Conservation (phyloP, 2,113 vertebrate genomes). For the Potamarius usumacintae region DNA sequence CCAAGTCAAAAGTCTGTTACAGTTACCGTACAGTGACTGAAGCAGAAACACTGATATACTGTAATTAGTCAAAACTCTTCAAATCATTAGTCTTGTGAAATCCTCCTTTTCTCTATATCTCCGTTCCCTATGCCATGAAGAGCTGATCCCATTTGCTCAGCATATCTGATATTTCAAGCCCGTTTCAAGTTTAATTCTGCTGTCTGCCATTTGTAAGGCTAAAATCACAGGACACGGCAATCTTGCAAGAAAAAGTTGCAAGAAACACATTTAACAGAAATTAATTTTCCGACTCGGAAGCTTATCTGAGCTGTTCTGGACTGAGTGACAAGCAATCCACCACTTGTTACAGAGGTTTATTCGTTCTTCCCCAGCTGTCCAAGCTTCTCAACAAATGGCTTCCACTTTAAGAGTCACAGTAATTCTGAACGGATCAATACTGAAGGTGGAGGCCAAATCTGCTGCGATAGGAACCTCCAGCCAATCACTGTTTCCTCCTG, state of each 20-base stretch:
- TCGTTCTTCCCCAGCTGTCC: not conserved
- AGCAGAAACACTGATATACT: too few species aligned
- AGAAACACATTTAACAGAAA: not conserved
- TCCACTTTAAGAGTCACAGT: conserved; percentile 18
- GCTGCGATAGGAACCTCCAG: not conserved
- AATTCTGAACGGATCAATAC: conserved; percentile 29
- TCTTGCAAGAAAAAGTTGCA: not conserved
- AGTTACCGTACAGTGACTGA: too few species aligned
- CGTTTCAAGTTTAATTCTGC: not conserved
- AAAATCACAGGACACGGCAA: not conserved
- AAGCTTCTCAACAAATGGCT: not conserved
- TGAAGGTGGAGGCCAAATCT: not conserved
- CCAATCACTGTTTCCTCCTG: conserved; percentile 17
- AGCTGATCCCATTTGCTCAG: not conserved
- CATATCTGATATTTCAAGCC: not conserved
- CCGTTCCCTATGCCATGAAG: not conserved
- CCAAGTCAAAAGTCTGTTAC: too few species aligned
- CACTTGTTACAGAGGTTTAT: not conserved
- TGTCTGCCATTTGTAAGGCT: not conserved
- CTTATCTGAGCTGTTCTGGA: not conserved
- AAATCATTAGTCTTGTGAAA: not conserved
- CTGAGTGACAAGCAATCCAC: conserved; percentile 17
- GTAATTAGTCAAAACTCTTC: not conserved
- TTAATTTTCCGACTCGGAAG: conserved; percentile 1
- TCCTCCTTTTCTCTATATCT: not conserved